Conservation (phyloP, 2,888 invertebrate genomes). For the Ophion slaviceki region DNA sequence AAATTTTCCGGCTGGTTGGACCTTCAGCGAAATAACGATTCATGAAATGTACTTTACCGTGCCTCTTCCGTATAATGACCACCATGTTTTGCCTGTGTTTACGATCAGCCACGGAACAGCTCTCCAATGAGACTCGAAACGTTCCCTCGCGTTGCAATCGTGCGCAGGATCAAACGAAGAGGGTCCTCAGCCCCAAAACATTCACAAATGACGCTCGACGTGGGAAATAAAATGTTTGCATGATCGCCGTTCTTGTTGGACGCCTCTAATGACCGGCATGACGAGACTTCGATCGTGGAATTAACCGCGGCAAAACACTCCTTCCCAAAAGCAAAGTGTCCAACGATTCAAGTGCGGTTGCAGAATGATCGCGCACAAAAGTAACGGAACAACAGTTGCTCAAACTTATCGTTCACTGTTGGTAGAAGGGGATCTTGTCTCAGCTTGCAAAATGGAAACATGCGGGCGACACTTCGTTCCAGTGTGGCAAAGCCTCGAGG, state of each 20-base stretch:
- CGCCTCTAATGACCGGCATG: constrained; percentile 63
- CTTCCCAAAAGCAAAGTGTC: constrained; percentile 53
- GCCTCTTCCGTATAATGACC: constrained; percentile 76
- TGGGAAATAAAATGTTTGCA: constrained; percentile 17
- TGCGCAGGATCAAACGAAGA: constrained; percentile 4
- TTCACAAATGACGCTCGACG: constrained; percentile 22
- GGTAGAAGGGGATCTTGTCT: constrained; percentile 68
- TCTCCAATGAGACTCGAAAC: constrained; percentile 38
- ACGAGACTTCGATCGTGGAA: constrained; percentile 42
- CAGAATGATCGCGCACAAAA: constrained; percentile 25
- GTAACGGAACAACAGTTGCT: constrained; percentile 58
- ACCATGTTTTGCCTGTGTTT: constrained; percentile 78
- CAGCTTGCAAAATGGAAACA: constrained; percentile 76
- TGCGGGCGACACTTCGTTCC: constrained; percentile 79
- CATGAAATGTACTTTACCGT: constrained; percentile 20
- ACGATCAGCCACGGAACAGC: constrained; percentile 73
- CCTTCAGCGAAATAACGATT: constrained; percentile 2
- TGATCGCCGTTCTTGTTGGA: background rate
- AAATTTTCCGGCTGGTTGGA: too few relatives aligned
- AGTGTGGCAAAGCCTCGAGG: constrained; percentile 63
- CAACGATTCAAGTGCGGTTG: constrained; percentile 5
- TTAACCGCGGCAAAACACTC: constrained; percentile 56
- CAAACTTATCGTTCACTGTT: constrained; percentile 51
- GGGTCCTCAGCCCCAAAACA: background rate
- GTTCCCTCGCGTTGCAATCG: background rate